Percentiles rank a stretch among this genome's conserved stretches.
Conservation (phyloP, 2,113 vertebrate species). For the Chloroceryle aenea region DNA sequence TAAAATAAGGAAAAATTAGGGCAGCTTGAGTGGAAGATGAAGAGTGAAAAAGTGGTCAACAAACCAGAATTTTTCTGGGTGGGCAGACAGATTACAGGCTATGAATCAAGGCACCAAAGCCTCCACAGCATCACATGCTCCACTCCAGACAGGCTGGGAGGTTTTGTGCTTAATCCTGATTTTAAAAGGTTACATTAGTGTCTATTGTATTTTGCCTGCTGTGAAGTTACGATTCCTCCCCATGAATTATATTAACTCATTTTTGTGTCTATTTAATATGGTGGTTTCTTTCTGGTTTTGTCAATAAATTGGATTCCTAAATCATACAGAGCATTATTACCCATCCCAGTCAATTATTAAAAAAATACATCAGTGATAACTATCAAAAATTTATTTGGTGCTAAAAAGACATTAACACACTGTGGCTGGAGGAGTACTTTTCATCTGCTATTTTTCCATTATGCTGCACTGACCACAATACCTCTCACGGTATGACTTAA, state of each 20-base stretch:
- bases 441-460: slow-evolving; percentile 8
- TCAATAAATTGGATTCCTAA: slow-evolving; percentile 58
- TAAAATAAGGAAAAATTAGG: background rate
- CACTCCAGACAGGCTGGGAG: background rate
- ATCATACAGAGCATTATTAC: slow-evolving; percentile 52
- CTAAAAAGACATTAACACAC: slow-evolving; percentile 20
- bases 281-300: slow-evolving; percentile 18
- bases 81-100: background rate
- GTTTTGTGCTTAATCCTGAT: background rate
- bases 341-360: slow-evolving; percentile 33
- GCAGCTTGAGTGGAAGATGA: background rate
- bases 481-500: slow-evolving; percentile 15
- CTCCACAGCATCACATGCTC: background rate
- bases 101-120: background rate
- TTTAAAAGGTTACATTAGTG: background rate
- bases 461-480: slow-evolving; percentile 12
- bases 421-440: slow-evolving; percentile 21
- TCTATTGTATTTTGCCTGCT: slow-evolving; percentile 44
- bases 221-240: slow-evolving; percentile 43
- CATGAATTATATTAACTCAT: slow-evolving; percentile 43
- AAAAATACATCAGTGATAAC: slow-evolving; percentile 23
- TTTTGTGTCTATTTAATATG: slow-evolving; percentile 6
- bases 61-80: background rate
- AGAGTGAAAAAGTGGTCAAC: background rate
- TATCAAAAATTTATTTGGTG: slow-evolving; percentile 15